These are phyloP conservation scores for Apogon talboti DNA, from an alignment of 2,797 vertebrate species.

Conservation along the genomic window DNA sequence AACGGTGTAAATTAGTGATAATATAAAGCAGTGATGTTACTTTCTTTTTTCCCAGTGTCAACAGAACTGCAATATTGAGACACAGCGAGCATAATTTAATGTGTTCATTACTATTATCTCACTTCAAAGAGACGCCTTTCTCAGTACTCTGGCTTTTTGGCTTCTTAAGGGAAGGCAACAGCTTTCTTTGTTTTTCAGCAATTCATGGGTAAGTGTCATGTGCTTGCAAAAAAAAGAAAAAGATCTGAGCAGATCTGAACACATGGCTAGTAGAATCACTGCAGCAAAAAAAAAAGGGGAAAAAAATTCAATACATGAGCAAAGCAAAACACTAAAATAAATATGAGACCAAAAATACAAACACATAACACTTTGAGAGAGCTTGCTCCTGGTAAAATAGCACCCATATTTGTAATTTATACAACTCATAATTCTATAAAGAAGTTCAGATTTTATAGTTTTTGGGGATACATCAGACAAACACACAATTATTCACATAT, in stretches of 20 bases:
- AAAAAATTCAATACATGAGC: slow-evolving; percentile 25
- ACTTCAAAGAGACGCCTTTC: slow-evolving; percentile 43
- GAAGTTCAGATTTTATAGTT: neutral
- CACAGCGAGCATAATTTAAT: slow-evolving; percentile 18
- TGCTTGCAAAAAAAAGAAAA: slow-evolving; percentile 44
- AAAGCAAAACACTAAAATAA: slow-evolving; percentile 5
- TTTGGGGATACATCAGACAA: neutral
- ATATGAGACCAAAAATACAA: too few relatives aligned
- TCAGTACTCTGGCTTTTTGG: slow-evolving; percentile 34
- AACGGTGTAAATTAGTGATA: neutral
- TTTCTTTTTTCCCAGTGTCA: neutral
- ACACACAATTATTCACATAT: slow-evolving; percentile 8
- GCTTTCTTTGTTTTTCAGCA: slow-evolving; percentile 33
- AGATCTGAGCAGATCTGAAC: slow-evolving; percentile 29
- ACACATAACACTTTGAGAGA: too few relatives aligned
- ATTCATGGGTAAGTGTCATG: slow-evolving; percentile 31
- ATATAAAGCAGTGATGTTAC: neutral
- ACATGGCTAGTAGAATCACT: slow-evolving; percentile 19
- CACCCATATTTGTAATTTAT: neutral
- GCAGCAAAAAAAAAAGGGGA: slow-evolving; percentile 13
- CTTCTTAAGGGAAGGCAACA: slow-evolving; percentile 29
- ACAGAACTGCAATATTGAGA: slow-evolving; percentile 1
- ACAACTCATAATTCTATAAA: neutral
- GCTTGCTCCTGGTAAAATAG: slow-evolving; percentile 9
- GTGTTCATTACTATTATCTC: slow-evolving; percentile 37